phyloP scores from a whole-genome alignment of 2,888 invertebrate species.

The Celastrina argiolus region DNA sequence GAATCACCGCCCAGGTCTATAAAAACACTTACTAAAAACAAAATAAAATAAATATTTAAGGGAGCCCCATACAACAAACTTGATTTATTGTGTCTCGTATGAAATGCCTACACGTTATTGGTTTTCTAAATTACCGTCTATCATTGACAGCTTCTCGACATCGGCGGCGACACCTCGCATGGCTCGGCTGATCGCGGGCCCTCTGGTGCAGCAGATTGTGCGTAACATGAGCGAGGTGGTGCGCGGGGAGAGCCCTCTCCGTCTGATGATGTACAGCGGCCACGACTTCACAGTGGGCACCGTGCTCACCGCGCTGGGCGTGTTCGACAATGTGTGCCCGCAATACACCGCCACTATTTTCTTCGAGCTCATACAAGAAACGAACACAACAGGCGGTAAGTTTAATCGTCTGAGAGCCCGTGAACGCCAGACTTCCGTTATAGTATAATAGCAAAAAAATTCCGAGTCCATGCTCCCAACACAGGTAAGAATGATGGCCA shows the following conservation, averaged over 20 bases:
- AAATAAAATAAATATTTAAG: too few species aligned
- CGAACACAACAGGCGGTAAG: constrained; percentile 26
- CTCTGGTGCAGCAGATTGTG: constrained; percentile 83
- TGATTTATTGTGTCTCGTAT: too few species aligned
- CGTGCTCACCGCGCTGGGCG: constrained; percentile 82
- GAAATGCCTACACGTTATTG: too few species aligned
- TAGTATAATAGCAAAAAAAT: too few species aligned
- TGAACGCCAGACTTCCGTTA: too few species aligned
- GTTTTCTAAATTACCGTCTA: too few species aligned
- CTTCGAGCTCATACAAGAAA: constrained; percentile 79
- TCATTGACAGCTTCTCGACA: constrained; percentile 67
- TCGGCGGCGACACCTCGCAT: constrained; percentile 75
- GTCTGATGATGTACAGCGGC: constrained; percentile 85
- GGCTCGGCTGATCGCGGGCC: constrained; percentile 79
- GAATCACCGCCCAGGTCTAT: too few species aligned
- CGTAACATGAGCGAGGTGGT: constrained; percentile 76
- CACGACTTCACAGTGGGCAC: constrained; percentile 90
- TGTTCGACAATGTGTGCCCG: constrained; percentile 84
- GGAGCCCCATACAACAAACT: too few species aligned
- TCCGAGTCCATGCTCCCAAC: too few species aligned
- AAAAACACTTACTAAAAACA: too few species aligned
- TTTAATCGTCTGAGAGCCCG: too few species aligned
- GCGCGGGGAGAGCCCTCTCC: constrained; percentile 59
- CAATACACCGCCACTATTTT: constrained; percentile 83
- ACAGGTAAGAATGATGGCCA: too few species aligned